Percentiles rank a stretch among this genome's conserved stretches.
Evolutionary conservation across 1,140 invertebrate genomes (phyloP).

Genomic region (Meloidogyne exigua): DNA sequence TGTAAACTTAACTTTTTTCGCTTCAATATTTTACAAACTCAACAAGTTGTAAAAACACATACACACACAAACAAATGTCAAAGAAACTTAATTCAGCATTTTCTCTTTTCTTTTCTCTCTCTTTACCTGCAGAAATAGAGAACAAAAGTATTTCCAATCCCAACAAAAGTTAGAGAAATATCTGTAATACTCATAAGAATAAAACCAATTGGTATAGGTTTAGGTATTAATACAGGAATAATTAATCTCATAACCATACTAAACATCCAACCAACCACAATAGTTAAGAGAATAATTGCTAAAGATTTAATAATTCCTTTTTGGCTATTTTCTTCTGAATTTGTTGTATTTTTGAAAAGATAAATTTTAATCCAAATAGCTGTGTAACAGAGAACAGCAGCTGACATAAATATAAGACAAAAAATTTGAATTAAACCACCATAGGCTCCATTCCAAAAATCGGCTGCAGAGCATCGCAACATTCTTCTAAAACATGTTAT

Average conservation of each 20-base stretch:
- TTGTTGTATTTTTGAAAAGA: neutral
- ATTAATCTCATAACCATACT: neutral
- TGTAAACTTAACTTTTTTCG: no score
- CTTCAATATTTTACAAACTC: no score
- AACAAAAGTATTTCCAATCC: neutral
- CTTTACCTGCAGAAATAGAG: constrained; percentile 2
- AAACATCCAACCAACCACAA: neutral
- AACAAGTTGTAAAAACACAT: no score
- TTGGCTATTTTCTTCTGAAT: neutral
- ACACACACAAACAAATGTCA: no score
- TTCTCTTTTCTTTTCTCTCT: no score
- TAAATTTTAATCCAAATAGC: neutral
- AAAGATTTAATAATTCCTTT: neutral
- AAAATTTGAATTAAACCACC: neutral
- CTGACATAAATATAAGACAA: neutral
- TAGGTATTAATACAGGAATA: neutral
- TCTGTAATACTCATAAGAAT: neutral
- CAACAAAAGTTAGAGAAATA: neutral
- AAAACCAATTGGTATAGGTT: neutral
- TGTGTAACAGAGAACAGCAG: neutral
- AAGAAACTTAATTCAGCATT: no score
- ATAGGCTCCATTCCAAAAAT: neutral
- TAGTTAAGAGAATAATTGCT: neutral
- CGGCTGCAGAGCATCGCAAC: neutral
- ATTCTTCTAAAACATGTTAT: neutral